A percentile compares a stretch with the other conserved stretches of the same genome.
Evolutionary conservation across 2,888 invertebrate genomes (phyloP).

Genomic region (Morpho deidamia): DNA sequence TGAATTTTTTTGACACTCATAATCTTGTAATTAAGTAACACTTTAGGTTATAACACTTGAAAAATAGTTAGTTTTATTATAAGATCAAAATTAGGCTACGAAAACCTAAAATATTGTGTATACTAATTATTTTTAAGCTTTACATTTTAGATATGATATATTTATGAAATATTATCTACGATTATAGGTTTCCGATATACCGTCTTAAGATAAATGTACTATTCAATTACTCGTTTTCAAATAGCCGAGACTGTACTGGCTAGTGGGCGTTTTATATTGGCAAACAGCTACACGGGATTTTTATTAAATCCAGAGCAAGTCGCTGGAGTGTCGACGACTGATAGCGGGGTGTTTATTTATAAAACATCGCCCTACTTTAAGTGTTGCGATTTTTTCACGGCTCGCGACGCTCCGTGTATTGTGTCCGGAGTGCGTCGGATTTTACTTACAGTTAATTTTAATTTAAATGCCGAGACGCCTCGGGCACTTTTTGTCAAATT

Average conservation of each 20-base stretch:
- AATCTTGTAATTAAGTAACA: too few species aligned
- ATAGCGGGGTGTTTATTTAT: constrained; percentile 74
- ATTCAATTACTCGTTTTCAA: too few species aligned
- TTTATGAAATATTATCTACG: too few species aligned
- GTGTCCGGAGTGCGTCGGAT: constrained; percentile 27
- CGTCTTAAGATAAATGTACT: too few species aligned
- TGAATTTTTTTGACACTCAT: too few species aligned
- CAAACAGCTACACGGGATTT: constrained; percentile 47
- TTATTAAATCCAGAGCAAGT: constrained; percentile 65
- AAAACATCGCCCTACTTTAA: constrained; percentile 67
- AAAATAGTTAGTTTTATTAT: too few species aligned
- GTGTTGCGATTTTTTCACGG: constrained; percentile 48
- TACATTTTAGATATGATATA: too few species aligned
- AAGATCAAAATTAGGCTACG: too few species aligned
- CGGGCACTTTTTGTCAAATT: constrained; percentile 26
- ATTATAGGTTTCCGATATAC: too few species aligned
- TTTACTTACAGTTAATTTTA: constrained; percentile 32
- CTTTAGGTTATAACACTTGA: too few species aligned
- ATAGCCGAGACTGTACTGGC: background rate
- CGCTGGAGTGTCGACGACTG: constrained; percentile 71
- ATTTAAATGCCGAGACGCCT: constrained; percentile 27
- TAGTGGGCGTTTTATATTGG: constrained; percentile 36
- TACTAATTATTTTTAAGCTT: too few species aligned
- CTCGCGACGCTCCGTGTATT: constrained; percentile 29
- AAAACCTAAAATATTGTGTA: too few species aligned